A percentile compares a stretch with the other conserved stretches of the same genome.
Evolutionary conservation across 2,797 vertebrate species (phyloP).

Genomic region (Cichlasoma orientale): DNA sequence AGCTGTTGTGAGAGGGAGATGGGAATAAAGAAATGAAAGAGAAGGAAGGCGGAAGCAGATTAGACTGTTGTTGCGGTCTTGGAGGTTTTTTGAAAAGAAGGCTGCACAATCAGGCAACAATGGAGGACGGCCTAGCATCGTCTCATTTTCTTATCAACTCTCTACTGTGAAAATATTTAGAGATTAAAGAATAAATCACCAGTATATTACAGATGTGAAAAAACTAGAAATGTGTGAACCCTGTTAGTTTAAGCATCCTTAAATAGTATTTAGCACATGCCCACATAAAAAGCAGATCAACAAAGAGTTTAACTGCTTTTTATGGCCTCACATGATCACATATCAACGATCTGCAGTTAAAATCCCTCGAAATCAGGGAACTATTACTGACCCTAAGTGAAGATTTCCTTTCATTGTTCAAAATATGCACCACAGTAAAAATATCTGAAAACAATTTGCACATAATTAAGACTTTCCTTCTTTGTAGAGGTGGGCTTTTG

Average conservation of each 20-base stretch:
- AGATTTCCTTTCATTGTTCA: constrained; percentile 5
- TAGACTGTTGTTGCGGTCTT: background rate
- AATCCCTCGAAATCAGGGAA: background rate
- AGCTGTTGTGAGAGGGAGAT: constrained; percentile 57
- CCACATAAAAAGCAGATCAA: background rate
- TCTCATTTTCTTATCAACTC: background rate
- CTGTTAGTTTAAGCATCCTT: background rate
- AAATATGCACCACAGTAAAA: background rate
- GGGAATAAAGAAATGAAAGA: constrained; percentile 20
- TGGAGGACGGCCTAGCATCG: constrained; percentile 4
- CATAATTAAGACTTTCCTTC: constrained; percentile 66
- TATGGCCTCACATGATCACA: background rate
- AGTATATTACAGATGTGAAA: background rate
- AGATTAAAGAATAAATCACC: background rate
- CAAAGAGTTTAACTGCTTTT: constrained; percentile 6
- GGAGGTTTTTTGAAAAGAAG: background rate
- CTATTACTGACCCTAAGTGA: background rate
- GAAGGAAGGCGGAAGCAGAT: background rate
- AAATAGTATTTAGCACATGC: background rate
- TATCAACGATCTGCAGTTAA: background rate
- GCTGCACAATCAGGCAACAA: background rate
- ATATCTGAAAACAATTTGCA: background rate
- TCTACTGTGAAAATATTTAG: background rate
- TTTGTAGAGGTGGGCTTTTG: constrained; percentile 55
- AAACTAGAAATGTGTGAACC: background rate